Base-by-base conservation (phyloP, 2,888 invertebrate genomes). In the Cacoxenus indagator region DNA sequence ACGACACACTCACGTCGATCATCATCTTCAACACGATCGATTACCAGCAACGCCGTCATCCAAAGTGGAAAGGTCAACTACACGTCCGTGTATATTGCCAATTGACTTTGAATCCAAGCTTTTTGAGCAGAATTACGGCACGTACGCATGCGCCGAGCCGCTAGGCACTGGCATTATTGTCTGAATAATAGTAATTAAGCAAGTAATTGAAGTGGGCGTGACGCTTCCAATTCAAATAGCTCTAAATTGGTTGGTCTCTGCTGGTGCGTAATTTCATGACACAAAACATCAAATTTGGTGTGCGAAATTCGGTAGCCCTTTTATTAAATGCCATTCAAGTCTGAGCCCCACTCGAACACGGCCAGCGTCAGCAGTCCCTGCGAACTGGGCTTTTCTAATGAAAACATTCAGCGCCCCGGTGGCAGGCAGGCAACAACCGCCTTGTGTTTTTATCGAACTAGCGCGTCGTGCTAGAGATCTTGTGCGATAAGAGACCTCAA, bases 241-340 rank as follows among this genome's bases (percentile, higher is more conserved):
- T 65, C 62, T 69, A 83, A 82, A 83, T 80, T 80, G 83, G 3
- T 19, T 83, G 80, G 76, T 67, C 67, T 75, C 72, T 70, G 48
- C 54, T 24, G 29, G 29, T 43, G 14, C 37, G 67, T 54, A 64
- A 67, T 51, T 46, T 19, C 19, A 26, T 59, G 45, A 65, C 66
- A 54, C 14, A 51, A 51, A 51, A 31, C 65, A 31, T 9, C 64
- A 67, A 51, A 19, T 17, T 48, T 46, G 8, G n/a, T 51, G 81
- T 82, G 81, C 82, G 81, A 81, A 81, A 81, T 81, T 83, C 81
- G 77, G 81, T 81, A 81, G 81, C 81, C 72, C 67, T 77, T 78
- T 81, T 83, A 83, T 83, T 80, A 81, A 76, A 75, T 70, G 64
- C 65, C 66, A 54, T 29, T n/a, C 45, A 45, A 24, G 11, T 14